Base-by-base conservation (phyloP, 37 sponge, comb jelly and placozoan species). In the Trichoplax adhaerens region DNA sequence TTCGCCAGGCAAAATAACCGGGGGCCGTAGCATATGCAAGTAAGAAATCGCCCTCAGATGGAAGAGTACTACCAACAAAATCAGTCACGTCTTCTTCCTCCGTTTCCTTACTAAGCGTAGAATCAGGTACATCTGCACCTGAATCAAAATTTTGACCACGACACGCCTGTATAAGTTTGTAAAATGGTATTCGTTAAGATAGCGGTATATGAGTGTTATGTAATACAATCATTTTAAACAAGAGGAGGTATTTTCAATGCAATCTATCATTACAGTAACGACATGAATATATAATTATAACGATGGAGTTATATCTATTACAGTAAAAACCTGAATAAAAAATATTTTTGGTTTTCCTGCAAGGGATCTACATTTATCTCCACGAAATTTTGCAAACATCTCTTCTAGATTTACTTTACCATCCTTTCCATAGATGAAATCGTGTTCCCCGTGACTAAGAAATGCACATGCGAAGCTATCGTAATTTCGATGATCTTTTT, bases 291-390 rank as follows among this genome's bases (percentile, higher is more conserved):
- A 29, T 29, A 29, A 29, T 29, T 29, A 29, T 29, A 29, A 29
- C 29, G 29, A 29, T 29, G 29, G 29, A 29, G 29, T 29, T 29
- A 29, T 29, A 29, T 29, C 29, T 29, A 29, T 29, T 29, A 29
- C 29, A 29, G 29, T 29, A 29, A 29, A 29, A 29, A 29, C 29
- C 29, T 29, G 86, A 52, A 91, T 53, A 48, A 91, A 70, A 74
- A 91, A 91, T 7, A 91, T 72, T 68, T 91, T 91, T 0, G 93
- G 93, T 65, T 91, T 91, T 3, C 88, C 93, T 63, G 77, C 76
- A 47, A 91, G 79, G 7, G 71, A 56, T 2, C 88, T 85, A 65
- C 90, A 89, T 64, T 72, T 67, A 64, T 62, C 61, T 5, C 90
- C 85, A 73, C 79, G 83, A 63, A 85, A 89, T 29, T 29, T 29